These are phyloP conservation scores for Drosophila subpulchrella DNA, from an alignment of 1,140 invertebrate genomes.

Conservation along the genomic window DNA sequence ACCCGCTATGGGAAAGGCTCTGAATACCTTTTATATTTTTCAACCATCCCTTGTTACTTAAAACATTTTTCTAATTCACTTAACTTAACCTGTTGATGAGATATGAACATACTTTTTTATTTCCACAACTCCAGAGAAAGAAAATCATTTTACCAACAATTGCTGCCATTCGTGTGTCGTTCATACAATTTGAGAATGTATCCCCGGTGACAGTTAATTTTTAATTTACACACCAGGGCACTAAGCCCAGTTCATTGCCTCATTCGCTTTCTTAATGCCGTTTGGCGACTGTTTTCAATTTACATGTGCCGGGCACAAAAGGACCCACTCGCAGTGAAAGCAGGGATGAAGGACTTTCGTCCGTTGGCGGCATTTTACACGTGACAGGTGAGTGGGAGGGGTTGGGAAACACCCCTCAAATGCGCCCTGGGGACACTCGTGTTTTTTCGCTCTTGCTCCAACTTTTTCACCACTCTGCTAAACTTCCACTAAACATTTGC, in stretches of 20 bases:
- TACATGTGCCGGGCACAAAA: constrained; percentile 64
- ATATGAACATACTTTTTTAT: not conserved
- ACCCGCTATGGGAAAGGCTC: too few relatives aligned
- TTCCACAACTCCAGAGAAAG: not conserved
- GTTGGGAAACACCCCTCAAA: constrained; percentile 47
- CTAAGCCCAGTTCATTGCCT: constrained; percentile 55
- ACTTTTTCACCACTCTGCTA: constrained; percentile 50
- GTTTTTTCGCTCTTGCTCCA: constrained; percentile 28
- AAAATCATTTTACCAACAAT: constrained; percentile 27
- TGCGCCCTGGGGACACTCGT: constrained; percentile 61
- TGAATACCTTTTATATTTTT: too few relatives aligned
- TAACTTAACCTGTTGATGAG: too few relatives aligned
- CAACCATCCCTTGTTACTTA: too few relatives aligned
- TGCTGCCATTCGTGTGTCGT: constrained; percentile 29
- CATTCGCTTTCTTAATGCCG: constrained; percentile 68
- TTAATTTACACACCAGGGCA: constrained; percentile 63
- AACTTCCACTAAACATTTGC: constrained; percentile 73
- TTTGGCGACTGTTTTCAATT: constrained; percentile 77
- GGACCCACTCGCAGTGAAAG: constrained; percentile 14
- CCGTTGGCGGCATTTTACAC: constrained; percentile 67
- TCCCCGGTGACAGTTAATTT: constrained; percentile 75
- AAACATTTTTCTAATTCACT: too few relatives aligned
- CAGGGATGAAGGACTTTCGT: constrained; percentile 5
- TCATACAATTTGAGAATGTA: constrained; percentile 63
- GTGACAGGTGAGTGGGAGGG: constrained; percentile 57